A percentile compares a stretch with the other conserved stretches of the same genome.
phyloP scores from a whole-genome alignment of 2,888 invertebrate genomes.

The Oscheius onirici region DNA sequence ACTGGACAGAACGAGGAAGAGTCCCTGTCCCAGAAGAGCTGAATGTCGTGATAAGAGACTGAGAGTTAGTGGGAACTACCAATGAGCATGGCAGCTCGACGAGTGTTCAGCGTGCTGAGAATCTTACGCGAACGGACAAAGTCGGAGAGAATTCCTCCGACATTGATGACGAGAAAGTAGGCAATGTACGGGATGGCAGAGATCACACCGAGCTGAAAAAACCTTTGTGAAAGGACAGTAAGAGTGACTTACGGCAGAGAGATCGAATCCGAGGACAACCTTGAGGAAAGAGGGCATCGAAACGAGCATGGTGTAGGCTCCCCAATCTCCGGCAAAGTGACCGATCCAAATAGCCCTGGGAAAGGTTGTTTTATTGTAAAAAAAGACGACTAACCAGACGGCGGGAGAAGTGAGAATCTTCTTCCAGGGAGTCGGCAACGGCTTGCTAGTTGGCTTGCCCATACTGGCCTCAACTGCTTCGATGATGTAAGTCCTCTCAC shows the following conservation, averaged over 20 bases:
- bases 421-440: conserved; percentile 1
- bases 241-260: conserved; percentile 56
- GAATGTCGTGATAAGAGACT: conserved; percentile 25
- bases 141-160: conserved; percentile 69
- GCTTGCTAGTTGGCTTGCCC: conserved; percentile 56
- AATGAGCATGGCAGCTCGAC: conserved; percentile 69
- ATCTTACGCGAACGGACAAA: conserved; percentile 54
- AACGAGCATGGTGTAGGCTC: conserved; percentile 74
- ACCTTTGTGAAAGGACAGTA: neutral
- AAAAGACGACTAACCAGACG: conserved; percentile 69
- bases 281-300: conserved; percentile 73
- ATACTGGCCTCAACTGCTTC: conserved; percentile 54
- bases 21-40: conserved; percentile 69
- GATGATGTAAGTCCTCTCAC: conserved; percentile 72
- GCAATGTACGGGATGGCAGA: conserved; percentile 71
- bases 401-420: conserved; percentile 49
- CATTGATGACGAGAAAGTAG: conserved; percentile 70
- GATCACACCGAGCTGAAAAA: conserved; percentile 68
- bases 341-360: conserved; percentile 73
- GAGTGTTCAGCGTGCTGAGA: conserved; percentile 68
- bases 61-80: conserved; percentile 44
- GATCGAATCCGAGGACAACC: conserved; percentile 69
- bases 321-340: conserved; percentile 75
- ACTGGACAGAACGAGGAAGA: conserved; percentile 68
- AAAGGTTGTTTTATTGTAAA: conserved; percentile 70